Evolutionary conservation across 2,113 vertebrate genomes (phyloP).

Genomic region (Dendropsophus ebraccatus): DNA sequence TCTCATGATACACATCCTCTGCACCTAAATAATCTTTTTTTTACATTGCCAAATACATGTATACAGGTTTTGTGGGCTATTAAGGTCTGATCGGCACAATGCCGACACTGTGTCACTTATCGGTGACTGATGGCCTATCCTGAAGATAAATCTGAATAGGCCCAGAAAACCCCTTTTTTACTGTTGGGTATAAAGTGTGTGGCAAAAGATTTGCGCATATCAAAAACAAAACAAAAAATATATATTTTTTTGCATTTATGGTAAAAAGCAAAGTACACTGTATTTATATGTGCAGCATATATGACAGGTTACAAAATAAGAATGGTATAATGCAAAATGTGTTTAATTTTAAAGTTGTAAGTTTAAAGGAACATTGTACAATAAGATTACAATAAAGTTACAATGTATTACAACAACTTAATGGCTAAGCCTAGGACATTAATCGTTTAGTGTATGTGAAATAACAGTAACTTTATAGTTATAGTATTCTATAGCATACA

Average conservation of each 20-base stretch:
- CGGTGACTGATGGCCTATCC: too few relatives aligned
- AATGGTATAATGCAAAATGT: not conserved
- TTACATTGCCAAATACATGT: not conserved
- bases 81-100: too few relatives aligned
- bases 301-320: constrained; percentile 1
- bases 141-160: too few relatives aligned
- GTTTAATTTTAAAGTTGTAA: not conserved
- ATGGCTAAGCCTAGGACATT: not conserved
- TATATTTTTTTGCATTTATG: too few relatives aligned
- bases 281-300: not conserved
- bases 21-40: not conserved
- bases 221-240: too few relatives aligned
- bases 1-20: not conserved
- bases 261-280: not conserved
- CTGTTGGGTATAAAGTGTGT: too few relatives aligned
- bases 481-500: not conserved
- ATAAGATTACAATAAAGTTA: not conserved
- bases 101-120: too few relatives aligned
- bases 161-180: too few relatives aligned
- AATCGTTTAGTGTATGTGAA: not conserved
- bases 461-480: not conserved
- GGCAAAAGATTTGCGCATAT: too few relatives aligned
- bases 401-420: not conserved
- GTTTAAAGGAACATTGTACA: not conserved
- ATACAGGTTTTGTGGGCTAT: too few relatives aligned